Base-by-base conservation (phyloP, 1,140 invertebrate genomes). In the Cylas formicarius region DNA sequence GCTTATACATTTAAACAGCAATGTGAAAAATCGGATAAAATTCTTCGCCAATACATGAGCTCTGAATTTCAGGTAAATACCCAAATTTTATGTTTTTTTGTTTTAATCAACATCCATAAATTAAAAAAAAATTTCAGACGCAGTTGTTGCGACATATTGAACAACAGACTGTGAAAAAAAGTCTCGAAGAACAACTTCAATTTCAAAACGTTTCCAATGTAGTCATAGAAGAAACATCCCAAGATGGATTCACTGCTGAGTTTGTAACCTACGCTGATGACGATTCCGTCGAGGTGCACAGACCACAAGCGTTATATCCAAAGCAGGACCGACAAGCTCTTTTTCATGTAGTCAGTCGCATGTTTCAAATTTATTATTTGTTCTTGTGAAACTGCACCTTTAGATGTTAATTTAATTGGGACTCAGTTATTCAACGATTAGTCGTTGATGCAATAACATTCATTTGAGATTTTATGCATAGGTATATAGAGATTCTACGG, bases 1-100 rank as follows among this genome's bases (percentile, higher is more conserved):
- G 65, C 68, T 13, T 72, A 70, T 37, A 67, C 68, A 13, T 72
- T 72, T 47, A 72, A 71, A 55, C 63, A 70, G 35, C 60, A 62
- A 35, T 70, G 69, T 53, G 67, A 71, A 57, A 63, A 63, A 52
- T 70, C 69, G 8, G 67, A 71, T 52, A 50, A 48, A 19, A 67
- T 65, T 26, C 53, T 71, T 14, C 53, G 62, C 18, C 58, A 62
- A 39, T 66, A 57, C 29, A 42, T 63, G 4, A 60, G 55, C 21
- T 46, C 57, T n/a, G 67, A 67, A 48, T 68, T 68, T 60, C 67
- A 68, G 56, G 62, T 67, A 58, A 39, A 40, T 18, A 21, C 33
- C n/a, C 2, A 3, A 11, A 34, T 14, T 34, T 34, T 29, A 16
- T 41, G 17, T 31, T 32, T 38, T 13, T 24, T 11, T 11, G 42